Evolutionary conservation across 2,797 vertebrate genomes (phyloP).

Genomic region (Oreortyx pictus): DNA sequence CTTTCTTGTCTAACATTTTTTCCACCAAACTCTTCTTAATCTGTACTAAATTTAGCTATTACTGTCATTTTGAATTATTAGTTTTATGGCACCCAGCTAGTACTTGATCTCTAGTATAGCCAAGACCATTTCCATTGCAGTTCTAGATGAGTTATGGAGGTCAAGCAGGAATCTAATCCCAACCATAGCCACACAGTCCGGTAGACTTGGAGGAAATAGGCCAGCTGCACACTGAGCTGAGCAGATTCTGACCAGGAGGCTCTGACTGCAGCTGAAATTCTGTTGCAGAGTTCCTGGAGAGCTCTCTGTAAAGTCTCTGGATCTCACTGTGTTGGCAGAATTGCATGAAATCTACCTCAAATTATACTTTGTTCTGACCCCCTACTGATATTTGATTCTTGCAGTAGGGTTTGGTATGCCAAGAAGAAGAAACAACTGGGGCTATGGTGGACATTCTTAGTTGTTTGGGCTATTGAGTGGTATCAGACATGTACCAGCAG

Average conservation of each 20-base stretch:
- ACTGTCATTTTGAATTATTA: not conserved
- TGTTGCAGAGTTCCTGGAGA: not conserved
- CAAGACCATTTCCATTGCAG: not conserved
- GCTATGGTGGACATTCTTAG: rapidly evolving
- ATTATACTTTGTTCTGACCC: not conserved
- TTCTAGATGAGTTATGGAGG: not conserved
- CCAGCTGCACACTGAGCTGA: not conserved
- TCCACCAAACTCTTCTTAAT: not conserved
- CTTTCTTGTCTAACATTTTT: not conserved
- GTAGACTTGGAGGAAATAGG: rapidly evolving
- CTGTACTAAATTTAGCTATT: not conserved
- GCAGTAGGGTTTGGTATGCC: not conserved
- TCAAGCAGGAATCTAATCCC: not conserved
- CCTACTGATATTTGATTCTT: not conserved
- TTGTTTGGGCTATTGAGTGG: not conserved
- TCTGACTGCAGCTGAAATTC: not conserved
- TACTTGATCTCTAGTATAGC: not conserved
- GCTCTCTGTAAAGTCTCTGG: not conserved
- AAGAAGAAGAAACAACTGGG: rapidly evolving
- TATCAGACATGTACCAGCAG: rapidly evolving
- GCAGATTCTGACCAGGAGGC: not conserved
- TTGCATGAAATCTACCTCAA: not conserved
- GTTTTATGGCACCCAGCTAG: not conserved
- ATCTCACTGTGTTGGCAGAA: not conserved
- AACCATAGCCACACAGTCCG: not conserved